Percentiles rank a stretch among this genome's conserved stretches.
Evolutionary conservation across 2,113 vertebrate species (phyloP).

Genomic region (Oplegnathus fasciatus): DNA sequence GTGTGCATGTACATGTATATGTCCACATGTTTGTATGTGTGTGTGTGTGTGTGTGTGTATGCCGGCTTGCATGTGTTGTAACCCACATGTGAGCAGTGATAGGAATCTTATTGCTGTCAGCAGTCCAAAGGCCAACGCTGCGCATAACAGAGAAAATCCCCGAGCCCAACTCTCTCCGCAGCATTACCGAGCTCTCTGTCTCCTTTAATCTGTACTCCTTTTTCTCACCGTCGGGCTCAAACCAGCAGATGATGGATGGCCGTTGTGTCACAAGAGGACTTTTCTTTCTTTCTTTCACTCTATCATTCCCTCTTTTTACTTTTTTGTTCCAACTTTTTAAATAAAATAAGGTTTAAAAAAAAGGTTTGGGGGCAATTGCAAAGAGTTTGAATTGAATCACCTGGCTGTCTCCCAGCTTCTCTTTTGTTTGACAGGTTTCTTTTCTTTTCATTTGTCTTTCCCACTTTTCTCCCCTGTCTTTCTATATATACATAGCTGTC

Average conservation of each 20-base stretch:
- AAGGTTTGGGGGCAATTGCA: conserved; percentile 10
- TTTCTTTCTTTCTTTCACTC: conserved; percentile 43
- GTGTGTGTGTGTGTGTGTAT: conserved; percentile 1
- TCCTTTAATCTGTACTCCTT: conserved; percentile 62
- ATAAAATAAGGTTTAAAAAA: conserved; percentile 46
- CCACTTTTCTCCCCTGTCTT: conserved; percentile 45
- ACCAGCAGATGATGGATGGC: conserved; percentile 67
- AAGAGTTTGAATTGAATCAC: conserved; percentile 53
- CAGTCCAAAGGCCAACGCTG: conserved; percentile 57
- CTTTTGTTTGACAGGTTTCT: conserved; percentile 42
- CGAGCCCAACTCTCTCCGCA: not conserved
- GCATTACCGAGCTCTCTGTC: conserved; percentile 34
- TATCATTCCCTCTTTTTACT: conserved; percentile 19
- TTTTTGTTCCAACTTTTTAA: conserved; percentile 39
- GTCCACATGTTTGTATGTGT: conserved; percentile 20
- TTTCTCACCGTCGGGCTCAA: conserved; percentile 52
- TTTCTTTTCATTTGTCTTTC: conserved; percentile 39
- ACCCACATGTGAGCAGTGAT: conserved; percentile 66
- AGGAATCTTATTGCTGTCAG: conserved; percentile 73
- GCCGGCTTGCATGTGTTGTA: conserved; percentile 31
- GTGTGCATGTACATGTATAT: conserved; percentile 18
- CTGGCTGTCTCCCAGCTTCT: conserved; percentile 20
- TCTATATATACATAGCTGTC: conserved; percentile 51
- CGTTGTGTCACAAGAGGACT: conserved; percentile 39
- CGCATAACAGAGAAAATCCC: conserved; percentile 55